Base-by-base conservation (phyloP, 2,113 vertebrate species). In the Nycticryphes semicollaris region DNA sequence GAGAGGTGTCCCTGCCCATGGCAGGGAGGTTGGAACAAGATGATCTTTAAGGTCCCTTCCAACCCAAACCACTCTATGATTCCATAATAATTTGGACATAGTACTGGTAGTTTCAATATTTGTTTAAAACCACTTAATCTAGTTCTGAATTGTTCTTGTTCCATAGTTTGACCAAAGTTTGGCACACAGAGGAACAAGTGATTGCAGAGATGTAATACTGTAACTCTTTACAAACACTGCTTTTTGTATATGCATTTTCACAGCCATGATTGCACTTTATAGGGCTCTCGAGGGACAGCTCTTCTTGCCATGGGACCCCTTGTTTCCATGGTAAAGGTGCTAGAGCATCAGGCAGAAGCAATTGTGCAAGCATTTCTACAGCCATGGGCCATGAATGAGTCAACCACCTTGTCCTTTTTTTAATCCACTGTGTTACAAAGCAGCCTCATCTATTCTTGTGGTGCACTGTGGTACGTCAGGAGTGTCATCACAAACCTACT, bases 371-470 rank as follows among this genome's bases (percentile, higher is more conserved):
- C 77, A 53, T 93, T 91, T n/a, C 6, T 96, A 78, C 77, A 92
- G 97, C 97, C 78, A 37, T 12, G 18, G 93, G 97, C 97, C 96
- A 96, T 27, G 57, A 76, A 78, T 93, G 92, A 97, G 95, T 97
- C 96, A 96, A 94, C 82, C 79, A 95, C 63, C 92, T 97, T 86
- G 88, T 48, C 85, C 64, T 94, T 89, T 95, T 97, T 96, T 94
- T 69, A 93, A 95, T 80, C 75, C 70, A 84, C 48, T 39, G 82
- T 89, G 95, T 97, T 91, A 87, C 82, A 93, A 54, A 93, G 82
- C 91, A 93, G 62, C 81, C 77, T 96, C 86, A 84, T 76, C 76
- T 90, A 66, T 88, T 89, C 91, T 91, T 75, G 62, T 4, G 20
- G 73, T 14, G 11, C 63, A 51, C 90, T 68, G 17, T 8, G 66